Percentiles rank a stretch among this genome's conserved stretches.
Evolutionary conservation across 2,888 invertebrate genomes (phyloP).

Genomic region (Andrena haemorrhoa): DNA sequence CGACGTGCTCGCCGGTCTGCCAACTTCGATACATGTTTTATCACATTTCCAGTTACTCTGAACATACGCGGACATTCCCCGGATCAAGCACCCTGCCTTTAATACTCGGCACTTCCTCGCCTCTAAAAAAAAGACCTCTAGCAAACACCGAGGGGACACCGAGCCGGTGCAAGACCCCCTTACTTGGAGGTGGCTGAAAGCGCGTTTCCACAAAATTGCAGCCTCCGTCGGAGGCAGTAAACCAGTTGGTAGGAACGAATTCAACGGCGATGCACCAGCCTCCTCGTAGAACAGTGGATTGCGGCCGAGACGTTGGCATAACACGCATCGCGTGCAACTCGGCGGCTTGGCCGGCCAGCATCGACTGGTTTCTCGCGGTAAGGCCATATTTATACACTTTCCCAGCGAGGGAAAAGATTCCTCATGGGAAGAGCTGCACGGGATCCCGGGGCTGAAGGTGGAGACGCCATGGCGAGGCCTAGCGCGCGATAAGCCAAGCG

Average conservation of each 20-base stretch:
- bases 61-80: slow-evolving; percentile 37
- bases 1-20: neutral
- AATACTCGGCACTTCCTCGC: slow-evolving; percentile 39
- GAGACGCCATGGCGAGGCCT: slow-evolving; percentile 3
- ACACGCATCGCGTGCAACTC: slow-evolving; percentile 35
- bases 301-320: slow-evolving; percentile 10
- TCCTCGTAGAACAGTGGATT: slow-evolving; percentile 2
- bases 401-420: slow-evolving; percentile 44
- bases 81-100: slow-evolving; percentile 20
- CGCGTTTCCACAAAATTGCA: slow-evolving; percentile 9
- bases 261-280: neutral
- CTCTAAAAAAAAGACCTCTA: slow-evolving; percentile 29
- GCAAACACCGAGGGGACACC: neutral
- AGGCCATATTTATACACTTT: slow-evolving; percentile 62
- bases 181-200: neutral
- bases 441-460: slow-evolving; percentile 14
- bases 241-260: neutral
- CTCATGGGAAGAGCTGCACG: slow-evolving; percentile 56
- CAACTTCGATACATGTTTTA: slow-evolving; percentile 59
- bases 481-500: slow-evolving; percentile 11
- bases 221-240: neutral
- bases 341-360: neutral
- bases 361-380: slow-evolving; percentile 57
- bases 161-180: neutral
- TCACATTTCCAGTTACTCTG: slow-evolving; percentile 53